phyloP scores from a whole-genome alignment of 2,797 vertebrate species.

The Phrynocephalus vlangalii region DNA sequence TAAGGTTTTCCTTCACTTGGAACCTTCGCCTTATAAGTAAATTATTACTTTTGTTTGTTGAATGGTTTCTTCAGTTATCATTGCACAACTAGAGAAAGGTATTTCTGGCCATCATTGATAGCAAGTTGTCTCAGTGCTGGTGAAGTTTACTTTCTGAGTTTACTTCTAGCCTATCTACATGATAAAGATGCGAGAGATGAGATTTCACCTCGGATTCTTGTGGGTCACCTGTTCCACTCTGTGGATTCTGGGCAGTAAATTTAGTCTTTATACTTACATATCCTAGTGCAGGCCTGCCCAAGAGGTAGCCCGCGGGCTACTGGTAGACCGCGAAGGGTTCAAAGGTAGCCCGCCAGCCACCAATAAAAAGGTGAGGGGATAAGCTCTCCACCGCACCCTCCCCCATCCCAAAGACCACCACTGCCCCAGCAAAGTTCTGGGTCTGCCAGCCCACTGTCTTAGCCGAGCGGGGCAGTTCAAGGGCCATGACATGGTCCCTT shows the following conservation, averaged over 20 bases:
- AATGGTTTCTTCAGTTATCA: not conserved
- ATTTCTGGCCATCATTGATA: not conserved
- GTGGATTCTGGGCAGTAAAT: not conserved
- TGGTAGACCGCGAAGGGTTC: too few species aligned
- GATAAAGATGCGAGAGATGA: not conserved
- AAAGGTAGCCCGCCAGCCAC: too few species aligned
- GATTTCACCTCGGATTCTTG: not conserved
- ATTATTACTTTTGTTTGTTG: not conserved
- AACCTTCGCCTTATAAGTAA: fast-evolving
- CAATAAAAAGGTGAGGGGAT: too few species aligned
- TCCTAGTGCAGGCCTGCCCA: too few species aligned
- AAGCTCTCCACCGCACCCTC: too few species aligned
- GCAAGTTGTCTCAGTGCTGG: not conserved
- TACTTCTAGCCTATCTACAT: not conserved
- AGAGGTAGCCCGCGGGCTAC: too few species aligned
- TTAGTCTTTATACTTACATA: too few species aligned
- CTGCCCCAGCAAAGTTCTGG: too few species aligned
- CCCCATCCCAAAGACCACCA: too few species aligned
- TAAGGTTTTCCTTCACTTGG: slow-evolving; percentile 62
- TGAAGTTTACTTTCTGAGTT: not conserved
- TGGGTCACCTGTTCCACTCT: not conserved
- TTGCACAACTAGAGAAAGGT: not conserved
- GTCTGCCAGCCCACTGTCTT: too few species aligned
- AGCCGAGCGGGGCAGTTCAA: too few species aligned
- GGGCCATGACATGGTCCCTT: too few species aligned